Percentiles rank a stretch among this genome's conserved stretches.
Evolutionary conservation across 2,113 vertebrate genomes (phyloP).

Genomic region (Albula glossodonta): DNA sequence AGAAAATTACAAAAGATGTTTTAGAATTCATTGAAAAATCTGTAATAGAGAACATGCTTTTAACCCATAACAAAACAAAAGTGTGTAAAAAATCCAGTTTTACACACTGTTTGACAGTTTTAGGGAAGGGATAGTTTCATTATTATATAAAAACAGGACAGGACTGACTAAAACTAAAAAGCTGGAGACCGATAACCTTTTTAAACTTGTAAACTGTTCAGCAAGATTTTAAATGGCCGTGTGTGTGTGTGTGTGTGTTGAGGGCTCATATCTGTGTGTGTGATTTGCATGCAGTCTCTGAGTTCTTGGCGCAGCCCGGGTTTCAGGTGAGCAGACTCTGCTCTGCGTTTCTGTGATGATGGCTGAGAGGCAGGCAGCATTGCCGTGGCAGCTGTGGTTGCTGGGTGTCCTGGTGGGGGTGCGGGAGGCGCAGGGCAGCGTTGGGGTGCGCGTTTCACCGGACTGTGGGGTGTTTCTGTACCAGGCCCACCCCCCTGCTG

Average conservation of each 20-base stretch:
- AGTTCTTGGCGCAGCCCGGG: neutral
- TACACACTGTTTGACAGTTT: constrained; percentile 26
- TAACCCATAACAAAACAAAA: no score
- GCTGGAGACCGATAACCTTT: constrained; percentile 28
- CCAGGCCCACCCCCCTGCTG: constrained; percentile 51
- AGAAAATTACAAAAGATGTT: no score
- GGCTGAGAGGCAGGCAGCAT: neutral
- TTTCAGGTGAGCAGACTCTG: neutral
- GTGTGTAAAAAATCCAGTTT: no score
- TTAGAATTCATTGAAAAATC: neutral
- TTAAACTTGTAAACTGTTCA: constrained; percentile 40
- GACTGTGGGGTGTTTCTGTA: constrained; percentile 56
- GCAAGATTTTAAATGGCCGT: constrained; percentile 22
- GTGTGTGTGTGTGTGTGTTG: neutral
- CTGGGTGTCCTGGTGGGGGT: neutral
- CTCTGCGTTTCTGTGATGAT: neutral
- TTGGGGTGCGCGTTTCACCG: neutral
- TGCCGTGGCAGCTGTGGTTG: neutral
- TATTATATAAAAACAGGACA: constrained; percentile 19
- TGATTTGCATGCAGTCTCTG: neutral
- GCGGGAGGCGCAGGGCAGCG: neutral
- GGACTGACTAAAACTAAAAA: constrained; percentile 11
- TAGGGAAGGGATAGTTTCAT: constrained; percentile 19
- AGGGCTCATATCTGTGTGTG: neutral
- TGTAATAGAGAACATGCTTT: no score